Percentiles rank a stretch among this genome's conserved stretches.
These are phyloP conservation scores for Ceratosolen solmsi DNA, from an alignment of 1,140 invertebrate species.

Conservation along the genomic window DNA sequence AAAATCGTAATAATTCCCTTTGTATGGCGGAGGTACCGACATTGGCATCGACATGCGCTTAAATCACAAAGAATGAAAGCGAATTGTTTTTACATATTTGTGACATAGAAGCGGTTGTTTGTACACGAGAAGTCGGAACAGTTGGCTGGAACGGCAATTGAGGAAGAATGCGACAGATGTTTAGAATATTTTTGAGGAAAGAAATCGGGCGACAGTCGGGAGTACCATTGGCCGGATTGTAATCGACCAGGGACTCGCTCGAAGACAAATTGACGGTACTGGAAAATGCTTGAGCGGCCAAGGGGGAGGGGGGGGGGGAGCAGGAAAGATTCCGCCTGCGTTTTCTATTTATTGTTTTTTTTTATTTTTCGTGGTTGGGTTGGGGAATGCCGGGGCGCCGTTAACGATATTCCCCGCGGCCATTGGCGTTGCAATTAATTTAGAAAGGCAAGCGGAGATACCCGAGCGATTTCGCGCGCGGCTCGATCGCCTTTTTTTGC, in stretches of 20 bases:
- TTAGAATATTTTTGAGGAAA: neutral
- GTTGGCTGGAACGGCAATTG: too few relatives aligned
- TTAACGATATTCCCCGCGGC: slow-evolving; percentile 44
- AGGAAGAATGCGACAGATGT: too few relatives aligned
- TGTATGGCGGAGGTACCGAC: too few relatives aligned
- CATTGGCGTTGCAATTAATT: slow-evolving; percentile 47
- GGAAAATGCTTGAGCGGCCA: neutral
- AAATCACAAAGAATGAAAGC: too few relatives aligned
- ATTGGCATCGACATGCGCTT: too few relatives aligned
- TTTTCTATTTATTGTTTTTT: slow-evolving; percentile 5
- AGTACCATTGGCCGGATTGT: neutral
- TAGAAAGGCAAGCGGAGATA: slow-evolving; percentile 43
- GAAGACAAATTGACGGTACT: slow-evolving; percentile 28
- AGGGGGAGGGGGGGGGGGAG: neutral
- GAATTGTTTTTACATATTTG: too few relatives aligned
- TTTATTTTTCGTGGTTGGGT: neutral
- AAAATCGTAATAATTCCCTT: too few relatives aligned
- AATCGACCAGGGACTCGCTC: neutral
- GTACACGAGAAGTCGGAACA: too few relatives aligned
- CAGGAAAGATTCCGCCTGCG: neutral
- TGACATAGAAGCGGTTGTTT: too few relatives aligned
- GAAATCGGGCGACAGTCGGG: neutral
- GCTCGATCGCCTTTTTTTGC: slow-evolving; percentile 39
- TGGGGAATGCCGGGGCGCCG: neutral
- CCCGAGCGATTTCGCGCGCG: slow-evolving; percentile 22